Evolutionary conservation across 1,140 invertebrate species (phyloP), one percentile per base, ranked within the genome.

Genomic region (Procambarus clarkii): DNA sequence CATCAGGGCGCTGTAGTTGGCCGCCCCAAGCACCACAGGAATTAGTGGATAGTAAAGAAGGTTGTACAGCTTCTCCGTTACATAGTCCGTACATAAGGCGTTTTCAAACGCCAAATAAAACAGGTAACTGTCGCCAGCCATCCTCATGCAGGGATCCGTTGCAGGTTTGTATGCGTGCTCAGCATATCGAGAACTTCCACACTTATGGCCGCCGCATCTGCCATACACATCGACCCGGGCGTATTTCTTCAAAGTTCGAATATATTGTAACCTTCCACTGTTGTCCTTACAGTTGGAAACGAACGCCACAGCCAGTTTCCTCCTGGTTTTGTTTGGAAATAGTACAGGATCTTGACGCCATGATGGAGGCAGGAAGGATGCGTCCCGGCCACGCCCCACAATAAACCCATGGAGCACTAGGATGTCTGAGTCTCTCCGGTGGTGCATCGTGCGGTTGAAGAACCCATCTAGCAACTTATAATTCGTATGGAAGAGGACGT

Each of bases 391-490:
- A 15, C 82, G 82, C 34, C 34, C 34, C 13, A 93, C 76, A 4
- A 94, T 46, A 45, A 86, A 85, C 15, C 94, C 94, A 86, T 94
- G 94, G 24, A 83, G 92, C 15, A 92, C 80, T 18, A 93, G 77
- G 60, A 94, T 88, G 58, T 94, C 94, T 0, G 94, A 94, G 76
- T 94, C 94, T n/a, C 69, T 78, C 34, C 94, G 93, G 86, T 94
- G 94, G 0, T 94, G 94, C 93, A 94, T 94, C 0, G 94, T 94
- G 94, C 94, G 94, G 85, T 95, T 95, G 93, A 95, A 94, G 46
- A 93, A 64, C 9, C 82, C 84, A 77, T 91, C 77, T 82, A 79
- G 86, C n/a, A 82, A 76, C 18, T 80, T 86, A 82, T 81, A 93
- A 93, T 78, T 92, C 96, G 95, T 93, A 95, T 95, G 95, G 95